Evolutionary conservation across 2,888 invertebrate species (phyloP).

Genomic region (Thera obeliscata): DNA sequence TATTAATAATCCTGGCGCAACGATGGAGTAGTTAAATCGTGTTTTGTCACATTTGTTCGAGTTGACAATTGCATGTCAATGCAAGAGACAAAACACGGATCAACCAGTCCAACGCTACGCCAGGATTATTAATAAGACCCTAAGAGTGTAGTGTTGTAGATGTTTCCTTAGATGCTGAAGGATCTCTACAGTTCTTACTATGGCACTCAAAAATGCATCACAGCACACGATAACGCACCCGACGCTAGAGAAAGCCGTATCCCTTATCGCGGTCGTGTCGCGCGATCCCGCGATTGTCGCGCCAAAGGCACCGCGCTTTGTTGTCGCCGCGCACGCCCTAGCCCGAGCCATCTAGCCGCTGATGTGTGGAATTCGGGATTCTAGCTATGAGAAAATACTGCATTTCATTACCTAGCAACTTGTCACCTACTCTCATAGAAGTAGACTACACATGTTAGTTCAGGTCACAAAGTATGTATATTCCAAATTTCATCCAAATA

Average conservation of each 20-base stretch:
- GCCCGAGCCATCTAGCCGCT: conserved; percentile 10
- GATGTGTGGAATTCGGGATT: conserved; percentile 28
- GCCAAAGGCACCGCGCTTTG: conserved; percentile 68
- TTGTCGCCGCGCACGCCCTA: conserved; percentile 48
- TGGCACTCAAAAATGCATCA: conserved; percentile 42
- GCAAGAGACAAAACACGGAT: no score
- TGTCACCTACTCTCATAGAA: not conserved
- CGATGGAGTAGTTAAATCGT: no score
- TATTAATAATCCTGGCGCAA: no score
- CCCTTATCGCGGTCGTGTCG: conserved; percentile 58
- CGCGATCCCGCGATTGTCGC: conserved; percentile 61
- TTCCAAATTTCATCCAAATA: no score
- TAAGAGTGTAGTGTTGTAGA: no score
- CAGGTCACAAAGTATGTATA: no score
- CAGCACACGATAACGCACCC: conserved; percentile 53
- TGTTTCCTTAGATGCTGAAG: not conserved
- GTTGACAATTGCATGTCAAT: no score
- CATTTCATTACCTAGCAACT: not conserved
- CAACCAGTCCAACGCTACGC: no score
- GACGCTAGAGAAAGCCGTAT: conserved; percentile 50
- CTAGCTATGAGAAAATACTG: conserved; percentile 13
- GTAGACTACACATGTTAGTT: no score
- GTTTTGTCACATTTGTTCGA: no score
- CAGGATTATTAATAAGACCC: no score
- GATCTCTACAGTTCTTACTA: not conserved